Evolutionary conservation across 2,113 vertebrate species (phyloP).

Genomic region (Butorides virescens): DNA sequence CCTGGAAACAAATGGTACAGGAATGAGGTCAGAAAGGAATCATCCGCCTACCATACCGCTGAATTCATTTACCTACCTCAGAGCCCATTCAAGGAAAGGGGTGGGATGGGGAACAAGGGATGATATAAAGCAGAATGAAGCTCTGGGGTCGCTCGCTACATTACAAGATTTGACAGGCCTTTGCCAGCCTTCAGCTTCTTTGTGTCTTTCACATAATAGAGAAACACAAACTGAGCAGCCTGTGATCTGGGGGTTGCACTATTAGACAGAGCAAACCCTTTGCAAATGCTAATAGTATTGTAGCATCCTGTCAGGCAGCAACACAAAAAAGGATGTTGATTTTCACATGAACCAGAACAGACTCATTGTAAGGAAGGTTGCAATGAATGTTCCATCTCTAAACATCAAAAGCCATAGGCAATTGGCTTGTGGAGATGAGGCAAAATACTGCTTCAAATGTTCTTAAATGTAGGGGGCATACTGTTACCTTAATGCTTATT

Average conservation of each 20-base stretch:
- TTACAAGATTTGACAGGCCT: slow-evolving; percentile 93
- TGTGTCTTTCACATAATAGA: slow-evolving; percentile 92
- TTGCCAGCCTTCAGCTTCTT: slow-evolving; percentile 88
- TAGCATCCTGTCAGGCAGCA: slow-evolving; percentile 79
- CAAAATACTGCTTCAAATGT: background rate
- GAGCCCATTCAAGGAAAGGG: slow-evolving; percentile 80
- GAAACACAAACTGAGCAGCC: slow-evolving; percentile 92
- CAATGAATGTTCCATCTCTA: slow-evolving; percentile 70
- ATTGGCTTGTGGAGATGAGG: slow-evolving; percentile 46
- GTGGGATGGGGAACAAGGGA: slow-evolving; percentile 72
- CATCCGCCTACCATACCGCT: slow-evolving; percentile 80
- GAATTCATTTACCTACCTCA: slow-evolving; percentile 93
- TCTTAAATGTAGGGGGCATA: background rate
- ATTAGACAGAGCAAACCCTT: slow-evolving; percentile 86
- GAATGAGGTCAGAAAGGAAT: slow-evolving; percentile 80
- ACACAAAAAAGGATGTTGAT: slow-evolving; percentile 84
- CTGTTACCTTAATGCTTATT: background rate
- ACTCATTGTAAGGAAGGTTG: slow-evolving; percentile 77
- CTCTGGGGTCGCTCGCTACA: slow-evolving; percentile 86
- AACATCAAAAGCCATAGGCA: slow-evolving; percentile 67
- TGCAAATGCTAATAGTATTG: slow-evolving; percentile 98
- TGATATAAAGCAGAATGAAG: slow-evolving; percentile 79
- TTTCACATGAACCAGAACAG: slow-evolving; percentile 79
- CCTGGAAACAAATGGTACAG: slow-evolving; percentile 89
- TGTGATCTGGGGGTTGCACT: slow-evolving; percentile 78